These are phyloP conservation scores for Palythoa heliodiscus DNA, from an alignment of 92 coral and sea anemone species.

Conservation along the genomic window DNA sequence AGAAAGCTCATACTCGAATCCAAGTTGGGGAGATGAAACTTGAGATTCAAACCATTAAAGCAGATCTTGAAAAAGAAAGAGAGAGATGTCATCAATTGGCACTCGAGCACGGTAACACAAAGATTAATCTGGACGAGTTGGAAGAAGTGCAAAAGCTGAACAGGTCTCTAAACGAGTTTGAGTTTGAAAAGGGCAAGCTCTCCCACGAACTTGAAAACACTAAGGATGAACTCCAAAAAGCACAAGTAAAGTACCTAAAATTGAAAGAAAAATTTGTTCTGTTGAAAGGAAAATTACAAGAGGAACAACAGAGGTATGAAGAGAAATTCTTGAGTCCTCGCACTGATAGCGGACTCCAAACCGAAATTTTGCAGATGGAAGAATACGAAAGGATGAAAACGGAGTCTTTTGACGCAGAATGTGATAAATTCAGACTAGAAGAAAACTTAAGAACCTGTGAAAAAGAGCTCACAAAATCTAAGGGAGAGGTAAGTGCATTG, in stretches of 20 bases:
- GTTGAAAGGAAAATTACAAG: slow-evolving; percentile 71
- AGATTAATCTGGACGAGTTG: slow-evolving; percentile 62
- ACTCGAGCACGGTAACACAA: slow-evolving; percentile 55
- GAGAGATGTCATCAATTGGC: slow-evolving; percentile 60
- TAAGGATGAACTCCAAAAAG: slow-evolving; percentile 65
- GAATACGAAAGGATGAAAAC: slow-evolving; percentile 71
- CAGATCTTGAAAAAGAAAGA: slow-evolving; percentile 62
- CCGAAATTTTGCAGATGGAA: slow-evolving; percentile 67
- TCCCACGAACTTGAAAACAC: slow-evolving; percentile 66
- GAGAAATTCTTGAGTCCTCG: slow-evolving; percentile 80
- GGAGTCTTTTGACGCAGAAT: slow-evolving; percentile 68
- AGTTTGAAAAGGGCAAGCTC: slow-evolving; percentile 75
- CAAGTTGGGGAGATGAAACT: slow-evolving; percentile 51
- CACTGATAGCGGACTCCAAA: slow-evolving; percentile 83
- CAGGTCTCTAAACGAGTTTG: slow-evolving; percentile 76
- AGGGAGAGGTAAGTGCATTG: slow-evolving; percentile 81
- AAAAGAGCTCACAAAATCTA: slow-evolving; percentile 65
- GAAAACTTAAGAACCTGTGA: slow-evolving; percentile 69
- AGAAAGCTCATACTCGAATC: slow-evolving; percentile 58
- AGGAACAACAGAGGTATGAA: slow-evolving; percentile 73
- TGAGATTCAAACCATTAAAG: slow-evolving; percentile 49
- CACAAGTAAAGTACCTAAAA: slow-evolving; percentile 77
- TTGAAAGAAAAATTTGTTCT: slow-evolving; percentile 71
- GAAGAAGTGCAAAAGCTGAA: slow-evolving; percentile 78
- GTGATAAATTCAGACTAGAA: slow-evolving; percentile 66